A percentile compares a stretch with the other conserved stretches of the same genome.
These are phyloP conservation scores for Wiebesia pumilae DNA, from an alignment of 1,140 invertebrate genomes.

Conservation along the genomic window DNA sequence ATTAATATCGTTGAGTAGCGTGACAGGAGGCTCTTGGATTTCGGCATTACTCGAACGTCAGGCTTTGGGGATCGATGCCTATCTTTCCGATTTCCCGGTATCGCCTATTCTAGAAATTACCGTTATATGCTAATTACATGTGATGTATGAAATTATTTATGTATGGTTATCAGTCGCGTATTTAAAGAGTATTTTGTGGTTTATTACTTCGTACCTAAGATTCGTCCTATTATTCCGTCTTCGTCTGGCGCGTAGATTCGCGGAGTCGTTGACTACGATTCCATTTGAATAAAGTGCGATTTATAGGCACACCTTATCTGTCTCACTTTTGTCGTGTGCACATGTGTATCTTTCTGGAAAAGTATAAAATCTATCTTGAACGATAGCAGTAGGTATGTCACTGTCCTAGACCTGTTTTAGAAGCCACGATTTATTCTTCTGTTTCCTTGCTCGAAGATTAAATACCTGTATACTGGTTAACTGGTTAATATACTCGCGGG, in stretches of 20 bases:
- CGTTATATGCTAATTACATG: neutral
- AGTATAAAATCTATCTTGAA: neutral
- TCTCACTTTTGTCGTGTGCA: too few relatives aligned
- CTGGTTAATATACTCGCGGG: too few relatives aligned
- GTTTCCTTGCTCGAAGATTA: neutral
- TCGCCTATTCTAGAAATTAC: neutral
- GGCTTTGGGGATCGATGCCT: neutral
- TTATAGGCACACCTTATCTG: too few relatives aligned
- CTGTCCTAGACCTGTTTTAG: neutral
- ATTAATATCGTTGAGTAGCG: neutral
- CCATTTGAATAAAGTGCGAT: neutral
- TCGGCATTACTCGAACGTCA: neutral
- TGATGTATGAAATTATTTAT: neutral
- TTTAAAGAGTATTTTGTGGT: neutral
- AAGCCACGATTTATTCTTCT: neutral
- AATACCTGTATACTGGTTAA: neutral
- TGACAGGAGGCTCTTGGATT: neutral
- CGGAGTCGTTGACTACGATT: neutral
- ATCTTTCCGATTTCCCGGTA: neutral
- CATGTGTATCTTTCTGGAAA: neutral
- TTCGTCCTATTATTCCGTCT: too few relatives aligned
- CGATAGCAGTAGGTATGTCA: neutral
- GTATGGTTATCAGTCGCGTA: neutral
- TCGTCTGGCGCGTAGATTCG: neutral
- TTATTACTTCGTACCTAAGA: too few relatives aligned